Base-by-base conservation (phyloP, 2,113 vertebrate species). In the Rynchops niger region DNA sequence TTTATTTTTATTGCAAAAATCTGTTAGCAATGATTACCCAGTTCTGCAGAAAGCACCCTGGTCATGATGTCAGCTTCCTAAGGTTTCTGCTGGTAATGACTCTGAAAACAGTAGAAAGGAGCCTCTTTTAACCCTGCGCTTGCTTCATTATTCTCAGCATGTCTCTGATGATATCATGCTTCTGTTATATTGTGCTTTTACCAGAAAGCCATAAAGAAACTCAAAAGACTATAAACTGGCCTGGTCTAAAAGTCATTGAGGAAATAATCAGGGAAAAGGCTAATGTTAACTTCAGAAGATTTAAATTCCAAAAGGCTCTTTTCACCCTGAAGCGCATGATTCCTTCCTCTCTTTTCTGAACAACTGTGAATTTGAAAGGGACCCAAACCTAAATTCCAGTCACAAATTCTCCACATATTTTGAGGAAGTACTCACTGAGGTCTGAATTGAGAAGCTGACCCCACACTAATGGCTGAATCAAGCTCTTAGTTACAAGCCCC, bases 321-420 rank as follows among this genome's bases (percentile, higher is more conserved):
- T 93, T 91, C 27, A 72, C 6, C 4, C 27, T 38, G 63, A 79
- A 74, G 14, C 45, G 9, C n/a, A 67, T 70, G 53, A 82, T 4
- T 87, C 58, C n/a, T 82, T 56, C 42, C 21, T 73, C 26, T 67
- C 5, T 89, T 70, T 36, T 82, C 30, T 27, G 9, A 86, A 67
- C 32, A 80, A 38, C 1, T 1, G 9, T 38, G 32, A 80, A 29
- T 76, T 85, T 85, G 76, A 80, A 80, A 63, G 50, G 30, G 15
- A 43, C n/a, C 14, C 58, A 94, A 88, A 93, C 18, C 71, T 61
- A 73, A 86, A 93, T 90, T 82, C 82, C 83, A 74, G 40, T 32
- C 49, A 14, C 40, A 71, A 85, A 97, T 81, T 92, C 81, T 69
- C 65, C 45, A 66, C 70, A 82, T 96, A 84, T 62, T 95, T 95